phyloP scores from a whole-genome alignment of 2,797 vertebrate genomes.

The Peromyscus eremicus region DNA sequence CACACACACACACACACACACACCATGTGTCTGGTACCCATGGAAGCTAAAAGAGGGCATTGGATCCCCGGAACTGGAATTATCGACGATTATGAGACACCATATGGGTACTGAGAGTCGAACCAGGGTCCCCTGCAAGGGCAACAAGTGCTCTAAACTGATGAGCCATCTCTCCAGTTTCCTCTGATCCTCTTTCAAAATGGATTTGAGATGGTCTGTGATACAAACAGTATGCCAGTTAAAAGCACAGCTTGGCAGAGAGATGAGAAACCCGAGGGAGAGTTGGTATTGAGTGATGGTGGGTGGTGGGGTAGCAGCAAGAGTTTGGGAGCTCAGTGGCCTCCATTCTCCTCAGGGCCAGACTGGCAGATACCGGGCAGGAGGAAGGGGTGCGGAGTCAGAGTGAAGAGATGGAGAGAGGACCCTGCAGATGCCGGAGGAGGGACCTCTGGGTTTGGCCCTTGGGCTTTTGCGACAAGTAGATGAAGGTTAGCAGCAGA shows the following conservation, averaged over 20 bases:
- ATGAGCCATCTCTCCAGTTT: not conserved
- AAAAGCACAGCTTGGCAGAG: not conserved
- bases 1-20: no score
- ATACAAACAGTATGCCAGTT: not conserved
- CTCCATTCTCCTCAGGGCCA: not conserved
- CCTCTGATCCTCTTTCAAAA: not conserved
- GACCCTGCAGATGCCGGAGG: not conserved
- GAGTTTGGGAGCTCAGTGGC: not conserved
- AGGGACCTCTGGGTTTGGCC: not conserved
- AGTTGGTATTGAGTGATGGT: not conserved
- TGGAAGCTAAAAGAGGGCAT: not conserved
- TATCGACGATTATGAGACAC: not conserved
- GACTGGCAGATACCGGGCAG: not conserved
- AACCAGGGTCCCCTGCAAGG: not conserved
- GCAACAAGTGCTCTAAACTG: no score
- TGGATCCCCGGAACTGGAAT: not conserved
- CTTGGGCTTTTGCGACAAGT: not conserved
- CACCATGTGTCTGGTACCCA: not conserved
- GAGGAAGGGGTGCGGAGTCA: not conserved
- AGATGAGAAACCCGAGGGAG: not conserved
- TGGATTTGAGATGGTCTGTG: not conserved
- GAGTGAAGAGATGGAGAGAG: not conserved
- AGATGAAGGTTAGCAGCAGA: not conserved
- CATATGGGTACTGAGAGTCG: not conserved
- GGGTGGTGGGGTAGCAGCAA: not conserved